A percentile compares a stretch with the other conserved stretches of the same genome.
Conservation (phyloP, 2,888 invertebrate genomes). For the Tillus elongatus region DNA sequence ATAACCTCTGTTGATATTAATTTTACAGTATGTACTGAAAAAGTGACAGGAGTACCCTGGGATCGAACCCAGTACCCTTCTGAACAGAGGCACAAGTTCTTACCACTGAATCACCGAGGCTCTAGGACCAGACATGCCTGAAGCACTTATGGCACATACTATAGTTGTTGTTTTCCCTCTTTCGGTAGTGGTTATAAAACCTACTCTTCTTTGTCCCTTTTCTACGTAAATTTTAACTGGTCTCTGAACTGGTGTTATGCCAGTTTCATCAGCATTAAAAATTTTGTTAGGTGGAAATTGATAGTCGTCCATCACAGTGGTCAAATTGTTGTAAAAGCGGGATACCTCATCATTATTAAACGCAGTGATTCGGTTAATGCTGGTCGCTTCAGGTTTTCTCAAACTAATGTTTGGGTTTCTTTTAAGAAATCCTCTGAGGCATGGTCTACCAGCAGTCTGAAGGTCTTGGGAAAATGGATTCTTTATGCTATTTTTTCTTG, state of each 20-base stretch:
- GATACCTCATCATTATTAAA: conserved; percentile 12
- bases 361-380: conserved; percentile 12
- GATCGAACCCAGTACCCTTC: no score
- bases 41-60: no score
- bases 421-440: conserved; percentile 6
- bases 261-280: conserved; percentile 9
- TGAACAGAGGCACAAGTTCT: no score
- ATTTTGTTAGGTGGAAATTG: conserved; percentile 9
- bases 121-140: no score
- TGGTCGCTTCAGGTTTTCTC: conserved; percentile 14
- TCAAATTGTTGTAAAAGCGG: conserved; percentile 9
- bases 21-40: no score
- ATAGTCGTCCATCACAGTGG: conserved; percentile 7
- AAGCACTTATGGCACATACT: conserved; percentile 13
- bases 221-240: conserved; percentile 10
- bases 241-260: conserved; percentile 11
- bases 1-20: no score
- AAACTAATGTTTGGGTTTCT: conserved; percentile 6
- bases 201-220: conserved; percentile 14
- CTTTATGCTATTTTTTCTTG: no score
- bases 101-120: no score
- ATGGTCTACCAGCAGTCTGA: no score
- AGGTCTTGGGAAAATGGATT: no score
- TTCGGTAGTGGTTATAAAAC: conserved; percentile 12
- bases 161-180: conserved; percentile 14